phyloP scores from a whole-genome alignment of 2,797 vertebrate species.

The Alauda arvensis region DNA sequence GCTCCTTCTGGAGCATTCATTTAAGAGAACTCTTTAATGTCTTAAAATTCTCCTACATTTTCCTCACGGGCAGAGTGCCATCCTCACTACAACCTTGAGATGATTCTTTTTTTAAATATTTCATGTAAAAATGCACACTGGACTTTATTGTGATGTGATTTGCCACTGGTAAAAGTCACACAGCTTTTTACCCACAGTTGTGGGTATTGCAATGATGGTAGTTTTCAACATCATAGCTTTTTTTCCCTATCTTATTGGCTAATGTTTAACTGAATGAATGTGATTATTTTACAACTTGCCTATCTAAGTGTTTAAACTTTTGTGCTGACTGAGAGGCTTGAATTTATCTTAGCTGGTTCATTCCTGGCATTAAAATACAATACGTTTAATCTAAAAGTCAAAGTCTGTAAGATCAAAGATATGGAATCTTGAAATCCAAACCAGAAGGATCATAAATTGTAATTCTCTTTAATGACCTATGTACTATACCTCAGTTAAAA shows the following conservation, averaged over 20 bases:
- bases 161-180: background rate
- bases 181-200: background rate
- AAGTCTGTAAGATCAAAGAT: conserved; percentile 62
- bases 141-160: background rate
- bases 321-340: conserved; percentile 46
- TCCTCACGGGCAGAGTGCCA: background rate
- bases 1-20: background rate
- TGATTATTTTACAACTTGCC: conserved; percentile 44
- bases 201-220: background rate
- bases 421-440: conserved; percentile 41
- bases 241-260: conserved; percentile 20
- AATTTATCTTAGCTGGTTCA: conserved; percentile 50
- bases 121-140: background rate
- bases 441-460: conserved; percentile 45
- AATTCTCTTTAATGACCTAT: conserved; percentile 36
- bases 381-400: conserved; percentile 54
- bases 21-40: background rate
- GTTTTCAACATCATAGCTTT: background rate
- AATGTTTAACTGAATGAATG: conserved; percentile 58
- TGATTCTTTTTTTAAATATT: background rate
- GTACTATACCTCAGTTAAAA: conserved; percentile 28
- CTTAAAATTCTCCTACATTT: background rate
- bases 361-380: conserved; percentile 42
- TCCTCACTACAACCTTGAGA: background rate
- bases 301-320: conserved; percentile 51